A percentile compares a stretch with the other conserved stretches of the same genome.
Conservation (phyloP, 1,140 invertebrate species). For the Vollenhovia emeryi region DNA sequence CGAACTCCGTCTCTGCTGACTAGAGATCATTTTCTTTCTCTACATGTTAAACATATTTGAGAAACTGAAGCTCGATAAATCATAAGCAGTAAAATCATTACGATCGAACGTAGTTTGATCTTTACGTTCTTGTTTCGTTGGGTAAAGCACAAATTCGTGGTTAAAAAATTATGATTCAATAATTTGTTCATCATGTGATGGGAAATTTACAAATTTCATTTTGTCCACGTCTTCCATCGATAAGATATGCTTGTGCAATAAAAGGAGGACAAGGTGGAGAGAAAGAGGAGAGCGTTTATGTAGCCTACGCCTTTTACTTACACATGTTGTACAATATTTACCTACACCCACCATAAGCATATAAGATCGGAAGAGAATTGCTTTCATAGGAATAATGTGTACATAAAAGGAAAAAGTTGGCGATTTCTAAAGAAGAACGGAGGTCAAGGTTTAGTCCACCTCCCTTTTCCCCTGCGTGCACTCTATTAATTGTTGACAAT, state of each 20-base stretch:
- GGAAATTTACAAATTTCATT: background rate
- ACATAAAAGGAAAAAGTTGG: slow-evolving; percentile 68
- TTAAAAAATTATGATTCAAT: background rate
- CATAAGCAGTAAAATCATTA: background rate
- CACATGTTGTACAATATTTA: slow-evolving; percentile 81
- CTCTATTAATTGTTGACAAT: slow-evolving; percentile 41
- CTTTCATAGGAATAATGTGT: slow-evolving; percentile 74
- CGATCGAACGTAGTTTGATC: background rate
- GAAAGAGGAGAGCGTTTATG: slow-evolving; percentile 74
- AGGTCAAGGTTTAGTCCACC: slow-evolving; percentile 53
- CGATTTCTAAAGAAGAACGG: slow-evolving; percentile 61
- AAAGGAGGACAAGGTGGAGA: slow-evolving; percentile 26
- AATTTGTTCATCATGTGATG: background rate
- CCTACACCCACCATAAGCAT: slow-evolving; percentile 79
- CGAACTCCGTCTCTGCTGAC: background rate
- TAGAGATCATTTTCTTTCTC: background rate
- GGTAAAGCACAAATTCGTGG: background rate
- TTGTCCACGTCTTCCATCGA: background rate
- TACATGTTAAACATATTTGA: background rate
- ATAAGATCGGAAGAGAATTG: slow-evolving; percentile 76
- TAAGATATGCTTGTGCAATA: slow-evolving; percentile 8
- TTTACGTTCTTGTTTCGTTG: background rate
- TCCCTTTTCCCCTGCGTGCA: background rate
- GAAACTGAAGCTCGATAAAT: background rate
- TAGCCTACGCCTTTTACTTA: slow-evolving; percentile 80